A percentile compares a stretch with the other conserved stretches of the same genome.
These are phyloP conservation scores for Platysteira castanea DNA, from an alignment of 2,113 vertebrate genomes.

Conservation along the genomic window DNA sequence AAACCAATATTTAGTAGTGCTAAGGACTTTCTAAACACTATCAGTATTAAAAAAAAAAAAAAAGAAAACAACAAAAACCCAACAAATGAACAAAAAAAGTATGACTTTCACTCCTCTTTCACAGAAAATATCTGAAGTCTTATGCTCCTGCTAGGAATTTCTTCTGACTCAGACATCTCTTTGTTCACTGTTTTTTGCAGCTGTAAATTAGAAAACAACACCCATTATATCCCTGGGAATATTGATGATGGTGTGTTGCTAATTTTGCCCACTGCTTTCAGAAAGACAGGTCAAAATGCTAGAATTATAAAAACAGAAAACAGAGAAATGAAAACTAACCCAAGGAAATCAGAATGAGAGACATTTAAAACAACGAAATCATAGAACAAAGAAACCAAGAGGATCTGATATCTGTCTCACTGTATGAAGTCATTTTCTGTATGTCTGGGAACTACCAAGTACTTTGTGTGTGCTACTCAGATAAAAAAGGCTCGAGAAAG, in stretches of 20 bases:
- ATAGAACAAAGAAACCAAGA: background rate
- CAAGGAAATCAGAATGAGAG: background rate
- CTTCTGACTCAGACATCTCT: background rate
- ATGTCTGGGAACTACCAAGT: background rate
- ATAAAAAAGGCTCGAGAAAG: background rate
- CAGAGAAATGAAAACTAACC: background rate
- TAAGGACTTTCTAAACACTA: background rate
- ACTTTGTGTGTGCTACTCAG: background rate
- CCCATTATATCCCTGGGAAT: background rate
- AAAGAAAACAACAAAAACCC: background rate
- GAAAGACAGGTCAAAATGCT: background rate
- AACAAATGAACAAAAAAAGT: background rate
- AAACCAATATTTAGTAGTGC: background rate
- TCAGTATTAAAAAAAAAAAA: background rate
- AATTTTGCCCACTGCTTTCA: background rate
- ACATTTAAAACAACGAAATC: background rate
- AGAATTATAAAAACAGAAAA: background rate
- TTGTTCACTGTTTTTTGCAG: background rate
- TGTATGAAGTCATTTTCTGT: background rate
- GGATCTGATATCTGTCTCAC: background rate
- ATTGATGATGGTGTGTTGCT: background rate
- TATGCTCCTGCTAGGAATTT: background rate
- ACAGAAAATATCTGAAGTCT: background rate
- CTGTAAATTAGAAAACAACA: background rate
- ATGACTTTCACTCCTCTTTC: background rate